Conservation (phyloP, 2,888 invertebrate genomes). For the Andrena hattorfiana region DNA sequence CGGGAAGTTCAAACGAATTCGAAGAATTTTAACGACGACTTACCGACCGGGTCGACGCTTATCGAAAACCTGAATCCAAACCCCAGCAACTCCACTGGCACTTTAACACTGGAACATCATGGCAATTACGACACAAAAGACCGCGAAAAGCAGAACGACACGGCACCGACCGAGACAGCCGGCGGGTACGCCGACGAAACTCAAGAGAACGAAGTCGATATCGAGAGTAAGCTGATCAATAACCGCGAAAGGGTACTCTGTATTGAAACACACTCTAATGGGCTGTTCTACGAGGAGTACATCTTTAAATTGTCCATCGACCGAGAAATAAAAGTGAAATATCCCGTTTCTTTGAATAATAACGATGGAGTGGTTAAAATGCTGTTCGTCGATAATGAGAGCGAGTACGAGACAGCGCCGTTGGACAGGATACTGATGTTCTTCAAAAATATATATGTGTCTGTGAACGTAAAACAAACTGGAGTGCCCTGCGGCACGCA, state of each 20-base stretch:
- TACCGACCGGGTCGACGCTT: background rate
- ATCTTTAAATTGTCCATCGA: constrained; percentile 64
- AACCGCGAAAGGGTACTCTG: constrained; percentile 43
- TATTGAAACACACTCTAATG: constrained; percentile 74
- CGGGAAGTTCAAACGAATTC: background rate
- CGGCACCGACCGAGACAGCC: background rate
- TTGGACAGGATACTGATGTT: constrained; percentile 69
- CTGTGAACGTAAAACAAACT: constrained; percentile 65
- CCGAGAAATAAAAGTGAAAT: constrained; percentile 71
- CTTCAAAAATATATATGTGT: constrained; percentile 65
- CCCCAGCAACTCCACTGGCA: background rate
- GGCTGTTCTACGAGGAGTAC: constrained; percentile 72
- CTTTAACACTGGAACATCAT: background rate
- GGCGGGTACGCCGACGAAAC: background rate
- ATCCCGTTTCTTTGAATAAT: constrained; percentile 18
- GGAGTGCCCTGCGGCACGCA: constrained; percentile 72
- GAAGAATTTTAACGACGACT: background rate
- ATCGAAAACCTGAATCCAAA: background rate
- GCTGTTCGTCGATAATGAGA: constrained; percentile 71
- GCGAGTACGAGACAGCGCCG: constrained; percentile 65
- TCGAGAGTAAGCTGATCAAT: constrained; percentile 9
- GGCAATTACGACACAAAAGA: background rate
- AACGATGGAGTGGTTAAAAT: constrained; percentile 47
- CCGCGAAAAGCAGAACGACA: background rate
- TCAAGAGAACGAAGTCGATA: constrained; percentile 15